Conservation (phyloP, 1,140 invertebrate species). For the Coelopa frigida region DNA sequence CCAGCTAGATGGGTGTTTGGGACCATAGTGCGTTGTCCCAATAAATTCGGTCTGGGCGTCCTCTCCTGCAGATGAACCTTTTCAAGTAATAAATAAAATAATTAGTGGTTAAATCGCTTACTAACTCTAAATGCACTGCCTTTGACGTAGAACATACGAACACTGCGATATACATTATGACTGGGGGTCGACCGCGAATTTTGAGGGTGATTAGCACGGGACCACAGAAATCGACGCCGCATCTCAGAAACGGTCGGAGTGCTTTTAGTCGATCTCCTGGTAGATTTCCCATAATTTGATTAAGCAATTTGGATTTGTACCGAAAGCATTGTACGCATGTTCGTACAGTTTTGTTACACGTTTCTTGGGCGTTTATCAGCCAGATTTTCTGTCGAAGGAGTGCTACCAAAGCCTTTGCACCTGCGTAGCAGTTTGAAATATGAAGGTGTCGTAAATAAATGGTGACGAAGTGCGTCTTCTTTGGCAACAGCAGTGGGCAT, state of each 20-base stretch:
- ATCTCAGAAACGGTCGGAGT: conserved; percentile 7
- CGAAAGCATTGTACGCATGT: conserved; percentile 5
- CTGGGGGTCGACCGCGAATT: conserved; percentile 2
- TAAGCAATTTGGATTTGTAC: background rate
- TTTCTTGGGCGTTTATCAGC: conserved; percentile 8
- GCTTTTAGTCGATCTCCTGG: background rate
- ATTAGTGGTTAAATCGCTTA: conserved; percentile 18
- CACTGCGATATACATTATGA: conserved; percentile 13
- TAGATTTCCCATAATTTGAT: conserved; percentile 11
- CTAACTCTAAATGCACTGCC: conserved; percentile 28
- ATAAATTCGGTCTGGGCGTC: conserved; percentile 15
- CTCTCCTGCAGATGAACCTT: conserved; percentile 19
- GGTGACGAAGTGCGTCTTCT: background rate
- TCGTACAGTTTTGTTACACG: conserved; percentile 4
- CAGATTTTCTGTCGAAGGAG: conserved; percentile 6
- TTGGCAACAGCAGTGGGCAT: conserved; percentile 5
- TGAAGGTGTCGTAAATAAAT: conserved; percentile 5
- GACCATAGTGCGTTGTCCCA: conserved; percentile 36
- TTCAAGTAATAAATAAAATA: conserved; percentile 18
- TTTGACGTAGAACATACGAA: conserved; percentile 24
- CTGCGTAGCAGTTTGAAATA: conserved; percentile 1
- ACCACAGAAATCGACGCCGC: conserved; percentile 12
- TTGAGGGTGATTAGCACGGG: conserved; percentile 2
- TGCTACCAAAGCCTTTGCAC: background rate
- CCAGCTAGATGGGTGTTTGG: no score